phyloP scores from a whole-genome alignment of 2,888 invertebrate species.

The Rutpela maculata region DNA sequence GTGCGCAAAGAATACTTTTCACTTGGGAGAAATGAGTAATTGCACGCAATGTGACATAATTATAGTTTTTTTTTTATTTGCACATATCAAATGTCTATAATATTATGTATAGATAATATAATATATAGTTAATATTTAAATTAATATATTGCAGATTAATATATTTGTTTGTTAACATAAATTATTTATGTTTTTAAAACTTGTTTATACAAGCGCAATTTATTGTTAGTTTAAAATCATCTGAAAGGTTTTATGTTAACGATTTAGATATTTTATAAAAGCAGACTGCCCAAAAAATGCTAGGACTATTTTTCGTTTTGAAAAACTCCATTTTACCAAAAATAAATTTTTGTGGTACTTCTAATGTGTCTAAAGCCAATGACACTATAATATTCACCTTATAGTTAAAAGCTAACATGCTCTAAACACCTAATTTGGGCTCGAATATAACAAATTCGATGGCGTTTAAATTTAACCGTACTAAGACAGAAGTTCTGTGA shows the following conservation, averaged over 20 bases:
- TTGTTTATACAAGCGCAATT: constrained; percentile 47
- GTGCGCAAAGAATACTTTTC: constrained; percentile 10
- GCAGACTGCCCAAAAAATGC: constrained; percentile 52
- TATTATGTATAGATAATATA: constrained; percentile 48
- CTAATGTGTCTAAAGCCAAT: not conserved
- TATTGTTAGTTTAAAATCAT: constrained; percentile 23
- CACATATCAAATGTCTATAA: constrained; percentile 59
- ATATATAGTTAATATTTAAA: constrained; percentile 60
- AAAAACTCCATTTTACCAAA: not conserved
- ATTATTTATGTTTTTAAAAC: constrained; percentile 57
- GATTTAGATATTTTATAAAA: constrained; percentile 49
- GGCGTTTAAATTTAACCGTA: not conserved
- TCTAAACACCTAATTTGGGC: not conserved
- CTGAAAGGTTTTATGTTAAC: constrained; percentile 29
- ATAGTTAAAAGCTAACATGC: no score
- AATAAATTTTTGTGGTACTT: not conserved
- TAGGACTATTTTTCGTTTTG: constrained; percentile 34
- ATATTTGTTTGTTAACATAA: constrained; percentile 63
- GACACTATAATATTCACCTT: not conserved
- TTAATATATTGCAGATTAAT: constrained; percentile 67
- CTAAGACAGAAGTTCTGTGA: no score
- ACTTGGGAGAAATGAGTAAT: constrained; percentile 14
- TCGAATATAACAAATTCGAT: not conserved
- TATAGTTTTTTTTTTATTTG: constrained; percentile 43
- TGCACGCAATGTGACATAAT: constrained; percentile 40